A percentile compares a stretch with the other conserved stretches of the same genome.
These are phyloP conservation scores for Chauna torquata DNA, from an alignment of 2,113 vertebrate genomes.

Conservation along the genomic window DNA sequence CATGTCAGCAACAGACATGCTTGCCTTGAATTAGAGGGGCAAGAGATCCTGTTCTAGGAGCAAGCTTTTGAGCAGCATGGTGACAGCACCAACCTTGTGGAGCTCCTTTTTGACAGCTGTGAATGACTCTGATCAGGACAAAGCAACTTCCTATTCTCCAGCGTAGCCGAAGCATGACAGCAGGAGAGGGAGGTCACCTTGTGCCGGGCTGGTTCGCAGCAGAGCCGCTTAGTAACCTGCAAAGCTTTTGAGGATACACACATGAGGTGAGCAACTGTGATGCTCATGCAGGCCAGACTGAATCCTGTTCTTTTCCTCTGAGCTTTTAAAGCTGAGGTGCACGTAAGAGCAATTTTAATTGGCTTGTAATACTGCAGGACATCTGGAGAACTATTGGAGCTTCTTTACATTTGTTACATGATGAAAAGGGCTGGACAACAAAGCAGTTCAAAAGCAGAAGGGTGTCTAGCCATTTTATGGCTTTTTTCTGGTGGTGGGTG, in stretches of 20 bases:
- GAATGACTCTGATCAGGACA: not conserved
- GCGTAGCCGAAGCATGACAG: not conserved
- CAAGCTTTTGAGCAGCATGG: not conserved
- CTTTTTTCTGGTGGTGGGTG: too few relatives aligned
- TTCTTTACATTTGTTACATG: not conserved
- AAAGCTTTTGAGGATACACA: not conserved
- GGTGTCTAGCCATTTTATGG: not conserved
- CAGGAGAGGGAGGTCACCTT: not conserved
- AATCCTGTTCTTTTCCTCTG: not conserved
- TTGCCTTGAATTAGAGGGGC: not conserved
- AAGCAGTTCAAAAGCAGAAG: conserved; percentile 14
- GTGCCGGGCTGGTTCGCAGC: not conserved
- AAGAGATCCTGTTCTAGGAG: not conserved
- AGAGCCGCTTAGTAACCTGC: not conserved
- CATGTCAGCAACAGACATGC: not conserved
- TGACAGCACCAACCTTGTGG: not conserved
- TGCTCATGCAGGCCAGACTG: not conserved
- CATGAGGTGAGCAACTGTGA: not conserved
- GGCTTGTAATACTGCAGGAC: conserved; percentile 34
- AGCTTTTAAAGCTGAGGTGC: not conserved
- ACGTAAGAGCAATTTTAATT: conserved; percentile 33
- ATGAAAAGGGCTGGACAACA: not conserved
- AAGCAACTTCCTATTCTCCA: not conserved
- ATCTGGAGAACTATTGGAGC: not conserved
- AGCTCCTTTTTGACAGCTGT: not conserved